Evolutionary conservation across 2,113 vertebrate species (phyloP), one percentile per base, ranked within the genome.

Genomic region (Chionomys nivalis): DNA sequence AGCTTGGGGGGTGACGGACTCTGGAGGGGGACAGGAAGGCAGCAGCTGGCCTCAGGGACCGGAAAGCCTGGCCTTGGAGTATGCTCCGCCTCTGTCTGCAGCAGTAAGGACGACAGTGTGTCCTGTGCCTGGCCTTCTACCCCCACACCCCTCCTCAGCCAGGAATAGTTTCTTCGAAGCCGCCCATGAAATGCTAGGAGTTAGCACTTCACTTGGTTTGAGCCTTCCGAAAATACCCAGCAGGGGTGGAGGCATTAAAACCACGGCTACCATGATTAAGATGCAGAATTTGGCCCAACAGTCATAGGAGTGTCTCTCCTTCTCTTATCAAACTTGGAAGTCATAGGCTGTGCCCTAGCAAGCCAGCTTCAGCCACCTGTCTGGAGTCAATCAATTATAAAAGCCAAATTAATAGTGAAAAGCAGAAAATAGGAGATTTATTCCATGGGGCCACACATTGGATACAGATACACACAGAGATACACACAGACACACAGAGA

Each of bases 81-180:
- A 13, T 90, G 92, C 36, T 0, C 90, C 39, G 1, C 75, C 78
- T 17, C 2, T 17, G 85, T 36, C 23, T 55, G 26, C 2, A 52
- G 9, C 5, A 0, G 39, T 10, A 0, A 47, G 3, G 3, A 47
- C 7, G 13, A 42, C 16, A 0, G 24, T 33, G 12, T 58, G 3
- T 68, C 72, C 94, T 88, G 63, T 86, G 73, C 87, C 73, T 55
- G 39, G 86, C 87, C 82, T 93, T 86, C 95, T 31, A 55, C 95
- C 65, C 90, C 24, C 87, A 87, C 85, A 0, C 66, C 91, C 78
- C 82, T 79, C 83, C 91, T 68, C 58, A 21, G 92, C 92, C 66
- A 61, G 86, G 92, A 98, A 96, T 95, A 97, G 89, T 89, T 49
- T 73, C 79, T 49, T 70, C 77, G 2, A 55, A 33, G 93, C 93